Percentiles rank a stretch among this genome's conserved stretches.
Evolutionary conservation across 2,797 vertebrate species (phyloP).

Genomic region (Platalea minor): DNA sequence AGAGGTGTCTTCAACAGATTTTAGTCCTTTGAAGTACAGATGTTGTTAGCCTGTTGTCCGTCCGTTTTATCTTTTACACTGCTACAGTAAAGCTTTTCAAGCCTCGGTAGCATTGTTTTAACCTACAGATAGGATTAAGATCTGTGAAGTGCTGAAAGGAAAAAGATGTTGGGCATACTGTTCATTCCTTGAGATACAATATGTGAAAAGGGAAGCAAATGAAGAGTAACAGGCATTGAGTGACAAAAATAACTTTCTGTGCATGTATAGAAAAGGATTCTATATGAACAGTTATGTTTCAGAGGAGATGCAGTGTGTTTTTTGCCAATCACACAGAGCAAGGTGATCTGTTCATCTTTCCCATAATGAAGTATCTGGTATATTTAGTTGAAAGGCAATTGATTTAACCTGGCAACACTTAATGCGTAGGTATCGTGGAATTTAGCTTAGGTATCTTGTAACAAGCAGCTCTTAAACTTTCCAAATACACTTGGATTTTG

Average conservation of each 20-base stretch:
- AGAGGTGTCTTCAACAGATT: neutral
- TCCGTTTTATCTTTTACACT: neutral
- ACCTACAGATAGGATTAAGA: neutral
- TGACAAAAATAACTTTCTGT: neutral
- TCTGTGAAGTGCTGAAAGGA: neutral
- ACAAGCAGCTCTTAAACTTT: neutral
- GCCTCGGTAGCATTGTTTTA: neutral
- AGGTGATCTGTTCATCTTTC: neutral
- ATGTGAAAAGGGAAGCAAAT: neutral
- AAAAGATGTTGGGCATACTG: neutral
- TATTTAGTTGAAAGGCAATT: neutral
- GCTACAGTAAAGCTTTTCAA: neutral
- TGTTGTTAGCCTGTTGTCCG: neutral
- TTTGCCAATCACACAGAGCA: neutral
- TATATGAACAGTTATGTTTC: neutral
- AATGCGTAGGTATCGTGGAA: neutral
- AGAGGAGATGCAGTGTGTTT: neutral
- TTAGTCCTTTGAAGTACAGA: neutral
- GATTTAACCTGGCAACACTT: neutral
- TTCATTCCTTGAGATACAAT: neutral
- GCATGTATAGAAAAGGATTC: neutral
- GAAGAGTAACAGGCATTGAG: neutral
- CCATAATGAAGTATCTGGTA: neutral
- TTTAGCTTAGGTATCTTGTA: neutral
- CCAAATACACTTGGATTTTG: neutral